phyloP scores from a whole-genome alignment of 2,888 invertebrate species.

The Drosophila longiperda region DNA sequence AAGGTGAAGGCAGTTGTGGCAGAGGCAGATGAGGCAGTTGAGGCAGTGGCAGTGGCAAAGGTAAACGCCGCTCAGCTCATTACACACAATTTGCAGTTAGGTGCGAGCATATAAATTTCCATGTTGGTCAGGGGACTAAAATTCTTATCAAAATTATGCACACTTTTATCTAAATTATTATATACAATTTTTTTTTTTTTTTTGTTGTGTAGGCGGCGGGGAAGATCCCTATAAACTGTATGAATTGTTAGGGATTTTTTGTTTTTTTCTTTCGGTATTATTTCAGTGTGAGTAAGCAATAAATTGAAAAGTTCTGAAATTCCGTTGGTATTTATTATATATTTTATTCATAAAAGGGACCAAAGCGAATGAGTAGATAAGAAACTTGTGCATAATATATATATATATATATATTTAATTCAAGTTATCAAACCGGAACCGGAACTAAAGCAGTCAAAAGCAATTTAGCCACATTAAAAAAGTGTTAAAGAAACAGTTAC shows the following conservation, averaged over 20 bases:
- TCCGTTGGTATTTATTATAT: constrained; percentile 11
- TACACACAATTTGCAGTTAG: constrained; percentile 84
- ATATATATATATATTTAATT: neutral
- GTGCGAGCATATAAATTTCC: constrained; percentile 83
- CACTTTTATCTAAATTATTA: constrained; percentile 80
- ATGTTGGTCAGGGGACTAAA: constrained; percentile 21
- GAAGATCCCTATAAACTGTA: constrained; percentile 43
- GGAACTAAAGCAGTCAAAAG: neutral
- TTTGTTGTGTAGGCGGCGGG: neutral
- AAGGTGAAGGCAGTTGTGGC: constrained; percentile 1
- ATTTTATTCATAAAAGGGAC: constrained; percentile 2
- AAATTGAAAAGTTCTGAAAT: constrained; percentile 15
- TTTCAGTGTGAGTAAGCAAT: constrained; percentile 2
- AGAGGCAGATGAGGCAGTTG: neutral
- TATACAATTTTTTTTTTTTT: constrained; percentile 21
- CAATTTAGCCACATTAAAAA: neutral
- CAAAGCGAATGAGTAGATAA: neutral
- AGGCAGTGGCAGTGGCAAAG: constrained; percentile 38
- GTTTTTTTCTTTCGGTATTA: neutral
- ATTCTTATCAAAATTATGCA: constrained; percentile 76
- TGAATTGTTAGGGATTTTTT: constrained; percentile 11
- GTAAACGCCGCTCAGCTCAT: constrained; percentile 79
- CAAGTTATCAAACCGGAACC: neutral
- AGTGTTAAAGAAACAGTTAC: neutral
- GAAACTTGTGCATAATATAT: neutral